A percentile compares a stretch with the other conserved stretches of the same genome.
Conservation (phyloP, 37 sponge, comb jelly and placozoan genomes). For the Crambe crambe region DNA sequence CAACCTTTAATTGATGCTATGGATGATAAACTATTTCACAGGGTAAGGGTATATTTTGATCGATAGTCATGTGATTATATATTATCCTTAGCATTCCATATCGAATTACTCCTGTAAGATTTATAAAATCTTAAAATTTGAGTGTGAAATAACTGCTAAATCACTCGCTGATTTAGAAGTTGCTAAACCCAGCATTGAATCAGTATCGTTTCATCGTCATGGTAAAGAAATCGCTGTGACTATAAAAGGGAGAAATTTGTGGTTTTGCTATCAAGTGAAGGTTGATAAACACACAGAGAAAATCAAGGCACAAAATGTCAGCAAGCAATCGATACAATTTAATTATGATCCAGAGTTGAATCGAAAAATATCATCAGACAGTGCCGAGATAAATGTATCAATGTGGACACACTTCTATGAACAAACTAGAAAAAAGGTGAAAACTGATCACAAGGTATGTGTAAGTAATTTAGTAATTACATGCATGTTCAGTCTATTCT, state of each 20-base stretch:
- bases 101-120: neutral
- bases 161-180: neutral
- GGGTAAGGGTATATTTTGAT: neutral
- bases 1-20: neutral
- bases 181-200: constrained; percentile 8
- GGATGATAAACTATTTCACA: neutral
- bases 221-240: constrained; percentile 41
- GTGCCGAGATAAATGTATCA: constrained; percentile 8
- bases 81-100: neutral
- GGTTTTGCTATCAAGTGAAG: constrained; percentile 38
- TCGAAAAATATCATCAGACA: neutral
- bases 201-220: constrained; percentile 42
- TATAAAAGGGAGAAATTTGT: constrained; percentile 26
- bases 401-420: constrained; percentile 27
- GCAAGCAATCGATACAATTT: constrained; percentile 30
- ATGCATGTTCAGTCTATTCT: neutral
- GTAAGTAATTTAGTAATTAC: neutral
- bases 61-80: neutral
- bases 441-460: constrained; percentile 5
- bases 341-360: constrained; percentile 8
- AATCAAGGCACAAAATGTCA: constrained; percentile 17
- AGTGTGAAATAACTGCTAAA: neutral
- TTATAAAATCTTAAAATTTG: neutral
- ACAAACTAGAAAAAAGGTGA: constrained; percentile 8
- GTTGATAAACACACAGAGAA: neutral